phyloP scores from a whole-genome alignment of 2,888 invertebrate genomes.

The Tribolium freemani region DNA sequence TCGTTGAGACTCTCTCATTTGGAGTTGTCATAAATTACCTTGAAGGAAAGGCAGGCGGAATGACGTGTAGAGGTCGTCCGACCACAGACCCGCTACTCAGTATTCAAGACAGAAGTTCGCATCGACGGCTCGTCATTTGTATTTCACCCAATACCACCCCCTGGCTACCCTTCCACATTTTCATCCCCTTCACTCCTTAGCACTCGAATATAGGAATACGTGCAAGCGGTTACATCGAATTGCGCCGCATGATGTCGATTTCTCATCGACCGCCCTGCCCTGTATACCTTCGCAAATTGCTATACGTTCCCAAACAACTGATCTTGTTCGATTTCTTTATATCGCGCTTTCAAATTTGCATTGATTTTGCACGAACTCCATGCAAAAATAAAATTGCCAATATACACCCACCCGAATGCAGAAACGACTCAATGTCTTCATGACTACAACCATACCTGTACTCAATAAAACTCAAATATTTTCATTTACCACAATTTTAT shows the following conservation, averaged over 20 bases:
- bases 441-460: slow-evolving; percentile 1
- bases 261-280: slow-evolving; percentile 46
- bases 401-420: slow-evolving; percentile 27
- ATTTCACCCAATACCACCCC: slow-evolving; percentile 57
- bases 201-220: slow-evolving; percentile 51
- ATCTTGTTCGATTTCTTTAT: slow-evolving; percentile 37
- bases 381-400: slow-evolving; percentile 43
- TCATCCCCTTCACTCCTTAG: slow-evolving; percentile 44
- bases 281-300: slow-evolving; percentile 42
- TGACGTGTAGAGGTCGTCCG: slow-evolving; percentile 53
- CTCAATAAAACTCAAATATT: slow-evolving; percentile 15
- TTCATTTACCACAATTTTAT: slow-evolving; percentile 20
- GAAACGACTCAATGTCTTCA: slow-evolving; percentile 18
- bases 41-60: slow-evolving; percentile 50
- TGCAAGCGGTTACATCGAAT: slow-evolving; percentile 51
- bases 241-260: slow-evolving; percentile 50
- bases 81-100: slow-evolving; percentile 55
- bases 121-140: slow-evolving; percentile 61
- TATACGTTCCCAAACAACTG: slow-evolving; percentile 40
- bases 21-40: slow-evolving; percentile 54
- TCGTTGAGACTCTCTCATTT: slow-evolving; percentile 53
- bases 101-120: slow-evolving; percentile 58
- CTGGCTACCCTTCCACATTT: slow-evolving; percentile 46
- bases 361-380: slow-evolving; percentile 37
- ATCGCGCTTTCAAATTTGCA: slow-evolving; percentile 40